phyloP scores from a whole-genome alignment of 1,140 invertebrate species.

The Watersipora subatra region DNA sequence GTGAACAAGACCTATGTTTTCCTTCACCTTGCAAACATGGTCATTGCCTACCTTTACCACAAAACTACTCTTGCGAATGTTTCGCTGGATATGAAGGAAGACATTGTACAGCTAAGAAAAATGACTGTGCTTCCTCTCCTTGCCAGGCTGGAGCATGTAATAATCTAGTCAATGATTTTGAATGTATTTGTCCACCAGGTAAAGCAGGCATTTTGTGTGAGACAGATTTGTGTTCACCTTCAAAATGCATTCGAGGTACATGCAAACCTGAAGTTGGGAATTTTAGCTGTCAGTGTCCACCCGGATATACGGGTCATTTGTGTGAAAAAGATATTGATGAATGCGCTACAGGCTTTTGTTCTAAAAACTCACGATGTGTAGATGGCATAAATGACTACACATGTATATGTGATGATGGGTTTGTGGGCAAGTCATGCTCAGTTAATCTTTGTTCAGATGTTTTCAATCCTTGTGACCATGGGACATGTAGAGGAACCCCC shows the following conservation, averaged over 20 bases:
- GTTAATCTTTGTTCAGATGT: background rate
- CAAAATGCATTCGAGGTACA: background rate
- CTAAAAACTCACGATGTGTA: conserved; percentile 74
- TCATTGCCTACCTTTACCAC: background rate
- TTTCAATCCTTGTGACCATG: conserved; percentile 52
- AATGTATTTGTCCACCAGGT: conserved; percentile 42
- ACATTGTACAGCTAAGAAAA: background rate
- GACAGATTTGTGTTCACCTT: conserved; percentile 36
- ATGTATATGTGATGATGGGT: conserved; percentile 59
- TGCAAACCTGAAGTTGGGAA: conserved; percentile 7
- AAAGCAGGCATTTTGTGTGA: conserved; percentile 75
- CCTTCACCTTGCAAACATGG: conserved; percentile 1
- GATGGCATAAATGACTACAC: conserved; percentile 48
- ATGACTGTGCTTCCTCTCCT: conserved; percentile 4
- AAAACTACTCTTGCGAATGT: background rate
- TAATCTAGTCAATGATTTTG: conserved; percentile 15
- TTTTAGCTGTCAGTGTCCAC: conserved; percentile 52
- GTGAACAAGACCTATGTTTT: background rate
- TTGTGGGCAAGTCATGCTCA: conserved; percentile 32
- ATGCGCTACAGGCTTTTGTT: conserved; percentile 65
- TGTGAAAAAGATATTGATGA: conserved; percentile 68
- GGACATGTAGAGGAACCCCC: conserved; percentile 59
- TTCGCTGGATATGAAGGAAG: background rate
- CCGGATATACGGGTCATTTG: conserved; percentile 59
- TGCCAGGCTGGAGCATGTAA: conserved; percentile 11